Percentiles rank a stretch among this genome's conserved stretches.
Evolutionary conservation across 2,113 vertebrate species (phyloP).

Genomic region (Cephalophus harveyi): DNA sequence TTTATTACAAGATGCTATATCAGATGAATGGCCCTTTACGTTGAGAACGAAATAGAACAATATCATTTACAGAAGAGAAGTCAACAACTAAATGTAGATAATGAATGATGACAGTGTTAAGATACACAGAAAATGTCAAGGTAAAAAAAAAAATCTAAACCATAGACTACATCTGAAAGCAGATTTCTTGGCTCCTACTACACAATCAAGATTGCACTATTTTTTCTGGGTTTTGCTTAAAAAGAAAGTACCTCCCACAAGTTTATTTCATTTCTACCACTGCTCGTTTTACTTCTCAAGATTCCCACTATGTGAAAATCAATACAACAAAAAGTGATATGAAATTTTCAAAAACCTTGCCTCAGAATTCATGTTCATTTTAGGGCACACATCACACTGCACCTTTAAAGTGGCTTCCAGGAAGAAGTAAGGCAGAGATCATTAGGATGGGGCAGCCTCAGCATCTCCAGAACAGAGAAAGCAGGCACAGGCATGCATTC

Average conservation of each 20-base stretch:
- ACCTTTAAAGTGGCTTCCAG: background rate
- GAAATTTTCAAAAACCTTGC: background rate
- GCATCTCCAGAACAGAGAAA: background rate
- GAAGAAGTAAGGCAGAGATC: background rate
- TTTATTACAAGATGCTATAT: background rate
- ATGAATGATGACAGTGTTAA: slow-evolving; percentile 24
- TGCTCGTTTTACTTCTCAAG: background rate
- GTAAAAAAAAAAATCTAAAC: background rate
- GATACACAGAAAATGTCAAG: slow-evolving; percentile 19
- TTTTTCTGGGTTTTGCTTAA: slow-evolving; percentile 15
- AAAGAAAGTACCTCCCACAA: slow-evolving; percentile 29
- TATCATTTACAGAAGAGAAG: slow-evolving; percentile 31
- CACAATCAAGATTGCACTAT: background rate
- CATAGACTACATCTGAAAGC: background rate
- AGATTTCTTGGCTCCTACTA: slow-evolving; percentile 10
- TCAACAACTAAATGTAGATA: slow-evolving; percentile 13
- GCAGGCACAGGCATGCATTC: background rate
- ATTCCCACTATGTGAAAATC: background rate
- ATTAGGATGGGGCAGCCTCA: background rate
- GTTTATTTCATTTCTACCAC: slow-evolving; percentile 1
- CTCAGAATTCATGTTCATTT: background rate
- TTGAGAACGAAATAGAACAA: slow-evolving; percentile 46
- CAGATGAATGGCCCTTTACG: background rate
- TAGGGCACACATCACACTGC: background rate
- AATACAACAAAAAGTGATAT: background rate